Conservation (phyloP, 30 jellyfish, hydroid and myxozoan genomes). For the Chironex yamaguchii region DNA sequence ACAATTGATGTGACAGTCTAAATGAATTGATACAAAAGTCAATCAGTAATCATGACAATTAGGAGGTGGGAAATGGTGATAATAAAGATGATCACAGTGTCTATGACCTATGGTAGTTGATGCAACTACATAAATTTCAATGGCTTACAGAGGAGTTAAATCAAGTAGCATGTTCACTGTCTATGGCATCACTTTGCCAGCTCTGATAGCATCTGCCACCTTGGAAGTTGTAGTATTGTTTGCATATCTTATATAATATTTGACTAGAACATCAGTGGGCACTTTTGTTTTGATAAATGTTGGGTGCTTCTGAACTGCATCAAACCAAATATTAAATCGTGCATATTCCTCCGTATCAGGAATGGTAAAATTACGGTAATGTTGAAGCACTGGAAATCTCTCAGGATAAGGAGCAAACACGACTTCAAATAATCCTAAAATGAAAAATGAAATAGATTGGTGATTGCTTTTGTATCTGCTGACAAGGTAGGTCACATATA, state of each 20-base stretch:
- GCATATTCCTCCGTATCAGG: slow-evolving; percentile 62
- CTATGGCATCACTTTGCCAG: slow-evolving; percentile 43
- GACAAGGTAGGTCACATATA: too few species aligned
- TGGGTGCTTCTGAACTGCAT: slow-evolving; percentile 56
- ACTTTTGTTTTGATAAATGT: slow-evolving; percentile 46
- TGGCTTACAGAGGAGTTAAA: too few species aligned
- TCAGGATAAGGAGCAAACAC: slow-evolving; percentile 70
- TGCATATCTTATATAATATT: slow-evolving; percentile 33
- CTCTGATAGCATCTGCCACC: slow-evolving; percentile 52
- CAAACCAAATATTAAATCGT: slow-evolving; percentile 65
- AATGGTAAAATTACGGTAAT: slow-evolving; percentile 42
- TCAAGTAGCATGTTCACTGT: too few species aligned
- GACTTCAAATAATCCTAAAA: slow-evolving; percentile 34
- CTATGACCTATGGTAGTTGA: too few species aligned
- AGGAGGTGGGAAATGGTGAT: too few species aligned
- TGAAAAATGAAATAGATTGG: too few species aligned
- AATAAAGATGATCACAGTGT: too few species aligned
- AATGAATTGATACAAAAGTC: too few species aligned
- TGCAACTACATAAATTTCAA: too few species aligned
- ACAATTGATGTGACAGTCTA: too few species aligned
- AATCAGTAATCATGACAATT: too few species aligned
- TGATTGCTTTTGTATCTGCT: too few species aligned
- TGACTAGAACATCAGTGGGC: background rate
- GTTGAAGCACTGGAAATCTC: slow-evolving; percentile 61
- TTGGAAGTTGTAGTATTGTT: slow-evolving; percentile 47